Conservation (phyloP, 2,888 invertebrate genomes). For the Lathronympha strigana region DNA sequence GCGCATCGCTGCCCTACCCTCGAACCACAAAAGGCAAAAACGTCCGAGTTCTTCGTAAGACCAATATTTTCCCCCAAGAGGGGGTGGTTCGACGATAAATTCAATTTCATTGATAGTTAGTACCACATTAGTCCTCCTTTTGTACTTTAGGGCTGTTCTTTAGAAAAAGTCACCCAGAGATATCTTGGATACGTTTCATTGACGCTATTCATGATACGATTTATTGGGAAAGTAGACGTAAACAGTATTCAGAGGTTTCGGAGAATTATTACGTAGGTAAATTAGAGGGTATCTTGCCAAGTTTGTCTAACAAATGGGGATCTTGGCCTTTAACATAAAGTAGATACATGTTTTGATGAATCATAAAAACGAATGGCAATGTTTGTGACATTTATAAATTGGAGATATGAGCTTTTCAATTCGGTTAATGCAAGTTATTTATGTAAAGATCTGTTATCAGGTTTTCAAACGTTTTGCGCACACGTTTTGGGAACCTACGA, state of each 20-base stretch:
- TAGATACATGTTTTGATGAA: too few relatives aligned
- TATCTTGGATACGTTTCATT: conserved; percentile 54
- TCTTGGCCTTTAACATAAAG: too few relatives aligned
- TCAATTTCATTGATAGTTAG: conserved; percentile 79
- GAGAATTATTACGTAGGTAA: background rate
- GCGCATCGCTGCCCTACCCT: conserved; percentile 45
- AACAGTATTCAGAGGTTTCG: conserved; percentile 2
- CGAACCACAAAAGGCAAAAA: conserved; percentile 72
- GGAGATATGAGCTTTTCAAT: too few relatives aligned
- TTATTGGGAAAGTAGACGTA: conserved; percentile 32
- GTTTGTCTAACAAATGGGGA: background rate
- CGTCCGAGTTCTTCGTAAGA: conserved; percentile 80
- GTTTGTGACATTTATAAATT: too few relatives aligned
- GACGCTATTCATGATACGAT: conserved; percentile 43
- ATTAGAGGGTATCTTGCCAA: background rate
- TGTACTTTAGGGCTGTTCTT: conserved; percentile 70
- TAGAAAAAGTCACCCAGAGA: conserved; percentile 71
- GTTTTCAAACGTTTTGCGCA: too few relatives aligned
- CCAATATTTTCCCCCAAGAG: conserved; percentile 79
- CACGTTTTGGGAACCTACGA: too few relatives aligned
- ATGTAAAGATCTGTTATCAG: too few relatives aligned
- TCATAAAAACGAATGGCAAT: too few relatives aligned
- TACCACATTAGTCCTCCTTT: conserved; percentile 79
- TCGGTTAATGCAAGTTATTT: too few relatives aligned
- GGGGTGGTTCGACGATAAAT: conserved; percentile 75